These are phyloP conservation scores for Gnatocerus cornutus DNA, from an alignment of 2,888 invertebrate genomes.

Conservation along the genomic window DNA sequence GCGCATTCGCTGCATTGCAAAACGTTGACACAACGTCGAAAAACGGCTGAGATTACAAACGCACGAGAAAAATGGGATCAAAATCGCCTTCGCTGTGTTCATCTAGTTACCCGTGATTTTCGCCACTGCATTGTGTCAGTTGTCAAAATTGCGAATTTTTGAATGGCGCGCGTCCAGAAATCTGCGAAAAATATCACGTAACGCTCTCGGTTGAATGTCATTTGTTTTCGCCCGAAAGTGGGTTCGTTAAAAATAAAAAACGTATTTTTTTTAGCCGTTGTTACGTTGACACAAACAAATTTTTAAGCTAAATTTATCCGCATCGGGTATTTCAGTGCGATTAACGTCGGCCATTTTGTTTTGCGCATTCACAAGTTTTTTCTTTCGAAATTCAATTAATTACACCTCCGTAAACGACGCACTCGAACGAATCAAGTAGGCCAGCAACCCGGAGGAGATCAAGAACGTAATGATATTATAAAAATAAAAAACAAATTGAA, in stretches of 20 bases:
- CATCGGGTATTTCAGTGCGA: not conserved
- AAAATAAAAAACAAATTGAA: slow-evolving; percentile 15
- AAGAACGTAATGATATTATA: slow-evolving; percentile 18
- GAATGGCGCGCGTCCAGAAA: slow-evolving; percentile 4
- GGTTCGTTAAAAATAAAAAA: slow-evolving; percentile 17
- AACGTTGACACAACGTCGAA: slow-evolving; percentile 10
- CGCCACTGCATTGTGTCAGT: too few species aligned
- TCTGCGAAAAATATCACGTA: slow-evolving; percentile 18
- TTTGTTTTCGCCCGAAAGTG: slow-evolving; percentile 22
- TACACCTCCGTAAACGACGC: slow-evolving; percentile 29
- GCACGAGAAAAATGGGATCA: too few species aligned
- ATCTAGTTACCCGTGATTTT: too few species aligned
- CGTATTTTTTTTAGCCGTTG: slow-evolving; percentile 12
- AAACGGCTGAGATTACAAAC: not conserved
- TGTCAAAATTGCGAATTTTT: not conserved
- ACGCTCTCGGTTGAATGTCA: slow-evolving; percentile 7
- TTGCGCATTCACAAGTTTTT: slow-evolving; percentile 1
- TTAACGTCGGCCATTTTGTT: slow-evolving; percentile 21
- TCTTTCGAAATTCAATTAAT: slow-evolving; percentile 26
- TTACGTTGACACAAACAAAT: slow-evolving; percentile 6
- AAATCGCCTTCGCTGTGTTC: too few species aligned
- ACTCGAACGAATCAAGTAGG: slow-evolving; percentile 35
- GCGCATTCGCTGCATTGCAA: slow-evolving; percentile 3
- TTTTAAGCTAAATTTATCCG: not conserved
- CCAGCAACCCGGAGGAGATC: slow-evolving; percentile 21